Conservation (phyloP, 2,113 vertebrate species). For the Antechinus stuartii region DNA sequence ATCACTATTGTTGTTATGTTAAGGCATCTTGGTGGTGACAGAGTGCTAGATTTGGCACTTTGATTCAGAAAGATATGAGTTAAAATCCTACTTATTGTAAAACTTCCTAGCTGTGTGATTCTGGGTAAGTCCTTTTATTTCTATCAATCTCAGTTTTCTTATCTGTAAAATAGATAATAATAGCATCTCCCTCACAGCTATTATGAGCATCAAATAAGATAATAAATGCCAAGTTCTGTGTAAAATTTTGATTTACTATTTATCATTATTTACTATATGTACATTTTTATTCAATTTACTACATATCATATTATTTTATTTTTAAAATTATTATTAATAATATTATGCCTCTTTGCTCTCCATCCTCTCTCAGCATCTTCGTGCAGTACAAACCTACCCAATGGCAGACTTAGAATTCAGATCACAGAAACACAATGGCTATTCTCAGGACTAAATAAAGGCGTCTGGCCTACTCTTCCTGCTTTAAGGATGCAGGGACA, state of each 20-base stretch:
- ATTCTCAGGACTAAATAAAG: background rate
- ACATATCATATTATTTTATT: background rate
- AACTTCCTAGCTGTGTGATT: background rate
- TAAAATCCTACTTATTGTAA: background rate
- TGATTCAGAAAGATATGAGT: background rate
- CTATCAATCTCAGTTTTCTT: background rate
- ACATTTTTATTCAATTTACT: too few relatives aligned
- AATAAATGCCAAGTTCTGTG: background rate
- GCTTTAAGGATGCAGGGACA: slow-evolving; percentile 32
- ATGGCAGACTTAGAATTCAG: slow-evolving; percentile 61
- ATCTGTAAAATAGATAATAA: background rate
- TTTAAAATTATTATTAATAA: background rate
- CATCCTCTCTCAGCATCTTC: background rate
- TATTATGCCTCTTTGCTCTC: background rate
- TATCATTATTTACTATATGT: background rate
- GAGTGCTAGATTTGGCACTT: background rate
- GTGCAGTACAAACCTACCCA: slow-evolving; percentile 39
- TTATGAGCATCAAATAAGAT: background rate
- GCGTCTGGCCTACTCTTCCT: background rate
- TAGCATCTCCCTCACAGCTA: background rate
- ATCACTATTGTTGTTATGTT: background rate
- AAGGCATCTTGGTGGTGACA: background rate
- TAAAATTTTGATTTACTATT: background rate
- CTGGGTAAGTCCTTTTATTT: background rate
- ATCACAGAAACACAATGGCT: slow-evolving; percentile 6